Evolutionary conservation across 2,797 vertebrate species (phyloP), one percentile per base, ranked within the genome.

Genomic region (Karalla daura): DNA sequence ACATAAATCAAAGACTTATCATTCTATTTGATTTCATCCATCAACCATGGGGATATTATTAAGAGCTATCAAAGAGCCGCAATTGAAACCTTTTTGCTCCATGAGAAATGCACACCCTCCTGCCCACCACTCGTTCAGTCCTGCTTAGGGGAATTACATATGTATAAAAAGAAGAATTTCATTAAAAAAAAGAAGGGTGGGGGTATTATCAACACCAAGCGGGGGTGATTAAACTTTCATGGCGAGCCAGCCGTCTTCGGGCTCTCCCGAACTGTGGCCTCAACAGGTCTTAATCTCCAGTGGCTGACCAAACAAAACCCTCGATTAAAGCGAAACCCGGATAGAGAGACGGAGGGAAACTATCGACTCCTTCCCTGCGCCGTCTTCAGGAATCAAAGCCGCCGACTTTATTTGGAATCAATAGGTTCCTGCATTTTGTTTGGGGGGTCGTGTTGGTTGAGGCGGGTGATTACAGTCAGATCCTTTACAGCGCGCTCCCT

Each of bases 81-180:
- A 85, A 87, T 79, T 90, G 88, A 88, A 91, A 91, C 88, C 87
- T 89, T 90, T 91, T 89, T 89, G 84, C 85, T 88, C 68, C 72
- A 59, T 54, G 64, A 80, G 82, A 78, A 84, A 76, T 56, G 43
- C 46, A 21, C 36, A 64, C 53, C 72, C 53, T 53, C 72, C 63
- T 49, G 76, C 36, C 45, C 65, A 61, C 66, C 62, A 63, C 80
- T 68, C 80, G 5, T 72, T 84, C 84, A 80, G 40, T 21, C 63
- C 49, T 35, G 53, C 82, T 85, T 78, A 13, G 13, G 86, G 84
- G 84, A 86, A 85, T 86, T n/a, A 18, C 18, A 43, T 63, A 70
- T 67, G 36, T 18, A n/a, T 24, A 43, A 63, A 58, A 70, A 66
- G 43, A 63, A 49, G 60, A 69, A 76, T 80, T 85, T 86, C 69